Conservation (phyloP, 2,888 invertebrate genomes). For the Caradrina kadenii region DNA sequence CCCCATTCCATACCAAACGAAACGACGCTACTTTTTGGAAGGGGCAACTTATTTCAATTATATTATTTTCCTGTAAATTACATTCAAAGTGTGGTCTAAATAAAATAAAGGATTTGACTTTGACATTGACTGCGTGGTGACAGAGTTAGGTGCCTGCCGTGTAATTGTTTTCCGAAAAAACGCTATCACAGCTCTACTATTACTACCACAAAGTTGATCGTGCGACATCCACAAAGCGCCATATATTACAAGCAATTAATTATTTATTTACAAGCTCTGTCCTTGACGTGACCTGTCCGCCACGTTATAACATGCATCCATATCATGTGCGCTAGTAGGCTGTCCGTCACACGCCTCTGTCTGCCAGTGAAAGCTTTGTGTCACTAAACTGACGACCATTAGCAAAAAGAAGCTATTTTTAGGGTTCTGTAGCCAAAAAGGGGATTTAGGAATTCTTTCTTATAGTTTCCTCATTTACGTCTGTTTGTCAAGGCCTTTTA, state of each 20-base stretch:
- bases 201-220: too few species aligned
- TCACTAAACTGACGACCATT: conserved; percentile 13
- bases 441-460: background rate
- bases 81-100: too few species aligned
- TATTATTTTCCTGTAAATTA: too few species aligned
- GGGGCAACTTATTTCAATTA: too few species aligned
- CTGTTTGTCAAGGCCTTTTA: background rate
- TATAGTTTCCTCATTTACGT: background rate
- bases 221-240: background rate
- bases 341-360: conserved; percentile 45
- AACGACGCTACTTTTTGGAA: too few species aligned
- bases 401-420: conserved; percentile 10
- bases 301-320: conserved; percentile 27
- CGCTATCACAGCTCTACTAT: too few species aligned
- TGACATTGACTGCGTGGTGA: too few species aligned
- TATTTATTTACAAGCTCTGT: conserved; percentile 42
- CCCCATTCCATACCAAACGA: too few species aligned
- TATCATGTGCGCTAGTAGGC: conserved; percentile 34
- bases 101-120: too few species aligned
- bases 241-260: conserved; percentile 30
- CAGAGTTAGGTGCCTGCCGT: too few species aligned
- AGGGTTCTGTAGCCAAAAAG: background rate
- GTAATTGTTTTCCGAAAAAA: too few species aligned
- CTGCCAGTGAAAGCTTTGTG: conserved; percentile 29
- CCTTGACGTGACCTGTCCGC: conserved; percentile 42